Evolutionary conservation across 2,888 invertebrate genomes (phyloP).

Genomic region (Agrotis exclamationis): DNA sequence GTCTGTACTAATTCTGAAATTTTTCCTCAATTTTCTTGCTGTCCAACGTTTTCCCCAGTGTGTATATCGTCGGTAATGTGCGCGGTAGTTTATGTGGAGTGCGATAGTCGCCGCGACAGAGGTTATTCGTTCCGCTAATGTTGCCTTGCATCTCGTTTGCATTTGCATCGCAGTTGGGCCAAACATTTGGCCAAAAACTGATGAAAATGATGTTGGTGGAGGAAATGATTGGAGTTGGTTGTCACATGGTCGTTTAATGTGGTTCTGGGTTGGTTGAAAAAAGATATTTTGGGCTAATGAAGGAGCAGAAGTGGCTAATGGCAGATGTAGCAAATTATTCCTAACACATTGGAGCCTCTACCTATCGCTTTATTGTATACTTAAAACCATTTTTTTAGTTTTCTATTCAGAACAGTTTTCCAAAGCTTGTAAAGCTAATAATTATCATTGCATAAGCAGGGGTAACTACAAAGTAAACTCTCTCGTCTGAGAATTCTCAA

Average conservation of each 20-base stretch:
- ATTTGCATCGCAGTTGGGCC: slow-evolving; percentile 72
- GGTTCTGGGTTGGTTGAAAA: neutral
- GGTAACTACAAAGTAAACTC: slow-evolving; percentile 59
- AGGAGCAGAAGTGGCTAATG: no score
- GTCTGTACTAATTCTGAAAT: neutral
- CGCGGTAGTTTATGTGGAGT: slow-evolving; percentile 87
- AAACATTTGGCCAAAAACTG: slow-evolving; percentile 61
- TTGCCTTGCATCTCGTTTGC: slow-evolving; percentile 86
- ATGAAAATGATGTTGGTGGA: slow-evolving; percentile 30
- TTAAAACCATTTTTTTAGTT: no score
- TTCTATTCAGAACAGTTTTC: neutral
- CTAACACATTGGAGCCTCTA: neutral
- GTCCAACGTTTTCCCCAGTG: slow-evolving; percentile 55
- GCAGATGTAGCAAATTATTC: no score
- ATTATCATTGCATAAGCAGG: slow-evolving; percentile 33
- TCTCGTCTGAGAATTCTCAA: slow-evolving; percentile 71
- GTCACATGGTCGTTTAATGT: neutral
- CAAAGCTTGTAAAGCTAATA: slow-evolving; percentile 32
- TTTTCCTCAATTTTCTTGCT: slow-evolving; percentile 16
- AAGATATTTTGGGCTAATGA: no score
- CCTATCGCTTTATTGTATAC: neutral
- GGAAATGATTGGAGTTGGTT: slow-evolving; percentile 1
- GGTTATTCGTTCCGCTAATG: slow-evolving; percentile 91
- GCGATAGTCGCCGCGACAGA: slow-evolving; percentile 88
- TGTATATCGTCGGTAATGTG: slow-evolving; percentile 84